Base-by-base conservation (phyloP, 1,140 invertebrate genomes). In the Sweltsa coloradensis region DNA sequence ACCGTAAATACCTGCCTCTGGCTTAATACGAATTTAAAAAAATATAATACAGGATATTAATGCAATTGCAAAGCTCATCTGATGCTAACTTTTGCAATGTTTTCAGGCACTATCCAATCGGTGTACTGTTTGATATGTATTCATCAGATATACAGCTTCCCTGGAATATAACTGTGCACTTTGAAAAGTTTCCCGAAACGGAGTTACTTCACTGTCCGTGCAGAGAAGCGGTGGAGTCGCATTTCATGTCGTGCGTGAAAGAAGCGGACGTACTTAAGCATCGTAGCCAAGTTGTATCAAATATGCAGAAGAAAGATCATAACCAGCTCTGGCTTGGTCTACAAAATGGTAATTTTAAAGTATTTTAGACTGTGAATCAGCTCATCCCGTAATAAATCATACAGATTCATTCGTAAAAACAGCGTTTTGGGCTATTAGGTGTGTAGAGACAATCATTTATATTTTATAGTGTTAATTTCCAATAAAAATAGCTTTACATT, bases 231-330 rank as follows among this genome's bases (percentile, higher is more conserved):
- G 79, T 98, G 6, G 91, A 97, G 67, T 81, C 91, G 3, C 81
- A 92, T 63, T 98, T 94, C 62, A 84, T 99, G 75, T 86, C 91
- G 13, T 87, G 85, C 48, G 71, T 99, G 6, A 99, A 99, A 70
- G 95, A 99, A 74, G 94, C 96, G 2, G 95, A 98, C 72, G 84
- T 90, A 3, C 65, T 99, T 1, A 99, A 99, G 67, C 94, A 97
- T 61, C 75, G 86, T 56, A 81, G 86, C 4, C 83, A 90, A 65
- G 77, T 97, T 9, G 85, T 97, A 37, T 89, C 88, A 24, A 81
- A 75, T 51, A 97, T 99, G 94, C 91, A 95, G 58, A 93, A 93
- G 59, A 95, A 95, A 63, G 95, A 99, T 60, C 94, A 97, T 60
- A 92, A 89, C 66, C 91, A 97, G 56, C 69, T 99, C 5, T 99